A percentile compares a stretch with the other conserved stretches of the same genome.
phyloP scores from a whole-genome alignment of 2,888 invertebrate species.

The Linhomoeus sp. region DNA sequence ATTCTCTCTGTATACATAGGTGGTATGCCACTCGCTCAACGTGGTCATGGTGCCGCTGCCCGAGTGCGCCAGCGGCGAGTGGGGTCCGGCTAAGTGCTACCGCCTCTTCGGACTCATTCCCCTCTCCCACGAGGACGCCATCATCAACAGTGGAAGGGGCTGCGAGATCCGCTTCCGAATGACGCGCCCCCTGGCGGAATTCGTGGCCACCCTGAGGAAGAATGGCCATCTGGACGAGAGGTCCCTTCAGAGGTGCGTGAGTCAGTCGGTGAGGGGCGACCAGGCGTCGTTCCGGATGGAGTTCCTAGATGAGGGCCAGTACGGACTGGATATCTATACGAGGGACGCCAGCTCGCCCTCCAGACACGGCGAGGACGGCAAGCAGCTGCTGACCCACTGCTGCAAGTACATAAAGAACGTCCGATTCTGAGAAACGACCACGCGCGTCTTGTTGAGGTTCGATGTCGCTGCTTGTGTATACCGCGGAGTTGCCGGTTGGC shows the following conservation, averaged over 20 bases:
- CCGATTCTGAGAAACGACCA: too few relatives aligned
- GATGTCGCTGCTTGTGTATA: too few relatives aligned
- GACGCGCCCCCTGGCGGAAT: slow-evolving; percentile 78
- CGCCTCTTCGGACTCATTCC: slow-evolving; percentile 64
- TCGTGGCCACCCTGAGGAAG: slow-evolving; percentile 90
- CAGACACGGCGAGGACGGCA: not conserved
- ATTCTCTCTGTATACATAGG: too few relatives aligned
- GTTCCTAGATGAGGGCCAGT: slow-evolving; percentile 78
- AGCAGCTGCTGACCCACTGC: slow-evolving; percentile 68
- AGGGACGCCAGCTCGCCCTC: slow-evolving; percentile 39
- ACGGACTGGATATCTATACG: slow-evolving; percentile 90
- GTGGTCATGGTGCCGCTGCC: slow-evolving; percentile 95
- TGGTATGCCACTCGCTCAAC: slow-evolving; percentile 75
- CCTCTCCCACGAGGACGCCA: slow-evolving; percentile 53
- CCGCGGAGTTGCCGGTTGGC: too few relatives aligned
- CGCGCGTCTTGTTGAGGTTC: too few relatives aligned
- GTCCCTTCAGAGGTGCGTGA: slow-evolving; percentile 61
- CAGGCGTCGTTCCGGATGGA: slow-evolving; percentile 65
- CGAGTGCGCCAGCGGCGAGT: slow-evolving; percentile 93
- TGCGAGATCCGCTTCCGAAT: slow-evolving; percentile 45
- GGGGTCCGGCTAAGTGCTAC: slow-evolving; percentile 84
- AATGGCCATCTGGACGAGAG: slow-evolving; percentile 76
- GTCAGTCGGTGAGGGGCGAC: slow-evolving; percentile 55
- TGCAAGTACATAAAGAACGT: slow-evolving; percentile 92
- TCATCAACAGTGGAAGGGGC: slow-evolving; percentile 48